Base-by-base conservation (phyloP, 1,140 invertebrate species). In the Drosophila trapezifrons region DNA sequence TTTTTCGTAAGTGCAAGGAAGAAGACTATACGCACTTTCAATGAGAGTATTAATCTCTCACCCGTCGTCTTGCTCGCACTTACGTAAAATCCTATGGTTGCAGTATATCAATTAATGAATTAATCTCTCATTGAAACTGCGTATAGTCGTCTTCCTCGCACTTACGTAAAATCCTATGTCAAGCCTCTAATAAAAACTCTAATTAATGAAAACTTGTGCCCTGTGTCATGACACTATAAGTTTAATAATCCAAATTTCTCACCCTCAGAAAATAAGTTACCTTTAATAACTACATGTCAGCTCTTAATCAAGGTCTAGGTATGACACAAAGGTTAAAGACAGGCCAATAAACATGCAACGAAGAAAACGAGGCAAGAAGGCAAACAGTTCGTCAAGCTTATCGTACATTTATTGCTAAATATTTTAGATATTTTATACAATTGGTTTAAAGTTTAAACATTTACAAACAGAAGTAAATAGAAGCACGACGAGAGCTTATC, bases 391-490 rank as follows among this genome's bases (percentile, higher is more conserved):
- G 74, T 78, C 79, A 84, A 89, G 84, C 84, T 89, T 89, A 89
- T 78, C 63, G 70, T 89, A 90, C 80, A 87, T 89, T 87, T 89
- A 90, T 87, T 87, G 27, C 69, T 72, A 71, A 8, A 32, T 71
- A 43, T 45, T 69, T 78, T 54, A 66, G 47, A 66, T 67, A 71
- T 71, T 71, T 80, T 65, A 84, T 83, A 83, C 81, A 83, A 49
- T 75, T 82, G 66, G 37, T 71, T 83, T 76, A 73, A 83, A 74
- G 25, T 75, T 83, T 73, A 76, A 86, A 83, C 83, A 87, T 87
- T 87, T 87, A 87, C 83, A 87, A 83, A 63, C 52, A 67, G 42
- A 76, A 86, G 74, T 66, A 80, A 76, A 58, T 71, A 80, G 35
- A 87, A 81, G 76, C 83, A 82, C 75, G 76, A 72, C 69, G 17